Evolutionary conservation across 2,797 vertebrate genomes (phyloP).

Genomic region (Fundulus diaphanus): DNA sequence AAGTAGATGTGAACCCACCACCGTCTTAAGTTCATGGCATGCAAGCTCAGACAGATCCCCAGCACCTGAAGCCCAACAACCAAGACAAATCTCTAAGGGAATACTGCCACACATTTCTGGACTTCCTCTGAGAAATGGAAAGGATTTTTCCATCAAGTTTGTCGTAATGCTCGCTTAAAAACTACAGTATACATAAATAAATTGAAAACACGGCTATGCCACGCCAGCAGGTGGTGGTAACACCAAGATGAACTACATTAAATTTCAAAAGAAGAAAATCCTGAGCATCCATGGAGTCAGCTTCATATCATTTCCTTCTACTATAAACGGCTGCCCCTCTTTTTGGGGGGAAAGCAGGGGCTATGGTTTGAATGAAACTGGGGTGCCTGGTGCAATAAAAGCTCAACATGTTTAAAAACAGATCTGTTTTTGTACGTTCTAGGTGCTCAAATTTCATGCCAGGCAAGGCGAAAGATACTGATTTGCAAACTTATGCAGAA

Average conservation of each 20-base stretch:
- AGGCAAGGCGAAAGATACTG: not conserved
- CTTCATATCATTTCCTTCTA: not conserved
- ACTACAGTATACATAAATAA: too few species aligned
- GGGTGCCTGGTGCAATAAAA: not conserved
- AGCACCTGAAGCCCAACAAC: not conserved
- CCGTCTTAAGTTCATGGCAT: not conserved
- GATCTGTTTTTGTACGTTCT: not conserved
- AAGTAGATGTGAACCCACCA: slow-evolving; percentile 7
- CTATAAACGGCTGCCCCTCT: not conserved
- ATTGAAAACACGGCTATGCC: too few species aligned
- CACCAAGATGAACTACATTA: not conserved
- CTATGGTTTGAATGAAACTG: not conserved
- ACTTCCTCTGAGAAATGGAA: accelerated
- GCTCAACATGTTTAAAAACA: not conserved
- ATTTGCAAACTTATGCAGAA: not conserved
- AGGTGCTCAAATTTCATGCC: not conserved
- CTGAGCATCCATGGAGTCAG: not conserved
- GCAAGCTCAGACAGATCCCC: not conserved
- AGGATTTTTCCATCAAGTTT: not conserved
- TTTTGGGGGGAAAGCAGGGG: not conserved
- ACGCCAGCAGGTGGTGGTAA: not conserved
- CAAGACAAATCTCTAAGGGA: not conserved
- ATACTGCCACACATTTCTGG: accelerated
- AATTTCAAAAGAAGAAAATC: not conserved
- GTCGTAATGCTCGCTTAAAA: not conserved